Conservation (phyloP, 1,140 invertebrate genomes). For the Pantala flavescens region DNA sequence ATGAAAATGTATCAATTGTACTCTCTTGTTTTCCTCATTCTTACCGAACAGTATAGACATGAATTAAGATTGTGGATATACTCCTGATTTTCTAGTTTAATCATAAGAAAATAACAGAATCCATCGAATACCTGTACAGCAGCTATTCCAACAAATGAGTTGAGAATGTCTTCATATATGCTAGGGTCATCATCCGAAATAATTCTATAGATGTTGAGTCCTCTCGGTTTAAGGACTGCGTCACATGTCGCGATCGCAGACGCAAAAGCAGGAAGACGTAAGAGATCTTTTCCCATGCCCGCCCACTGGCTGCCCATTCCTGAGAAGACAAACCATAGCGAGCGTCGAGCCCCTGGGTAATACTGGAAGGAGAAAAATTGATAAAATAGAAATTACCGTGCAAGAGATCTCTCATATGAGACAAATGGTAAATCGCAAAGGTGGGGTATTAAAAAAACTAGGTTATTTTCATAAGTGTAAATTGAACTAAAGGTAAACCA, state of each 20-base stretch:
- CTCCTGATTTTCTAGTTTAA: no score
- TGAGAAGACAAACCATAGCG: conserved; percentile 81
- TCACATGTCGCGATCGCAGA: conserved; percentile 64
- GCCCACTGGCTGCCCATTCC: conserved; percentile 87
- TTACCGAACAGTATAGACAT: no score
- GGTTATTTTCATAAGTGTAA: no score
- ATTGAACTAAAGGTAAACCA: no score
- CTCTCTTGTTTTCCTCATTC: no score
- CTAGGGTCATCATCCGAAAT: conserved; percentile 60
- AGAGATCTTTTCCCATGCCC: conserved; percentile 62
- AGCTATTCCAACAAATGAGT: conserved; percentile 85
- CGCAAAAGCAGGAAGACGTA: conserved; percentile 59
- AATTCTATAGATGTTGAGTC: conserved; percentile 67
- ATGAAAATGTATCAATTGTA: no score
- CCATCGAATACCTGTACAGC: conserved; percentile 54
- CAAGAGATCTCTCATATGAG: background rate
- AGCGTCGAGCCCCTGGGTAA: conserved; percentile 34
- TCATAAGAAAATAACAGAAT: no score
- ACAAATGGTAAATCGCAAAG: background rate
- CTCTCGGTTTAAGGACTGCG: conserved; percentile 55
- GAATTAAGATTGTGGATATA: no score
- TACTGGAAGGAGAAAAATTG: background rate
- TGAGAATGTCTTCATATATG: conserved; percentile 66
- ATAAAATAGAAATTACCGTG: no score
- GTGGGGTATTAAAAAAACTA: background rate